Evolutionary conservation across 1,140 invertebrate species (phyloP), one percentile per base, ranked within the genome.

Genomic region (Panulirus ornatus): DNA sequence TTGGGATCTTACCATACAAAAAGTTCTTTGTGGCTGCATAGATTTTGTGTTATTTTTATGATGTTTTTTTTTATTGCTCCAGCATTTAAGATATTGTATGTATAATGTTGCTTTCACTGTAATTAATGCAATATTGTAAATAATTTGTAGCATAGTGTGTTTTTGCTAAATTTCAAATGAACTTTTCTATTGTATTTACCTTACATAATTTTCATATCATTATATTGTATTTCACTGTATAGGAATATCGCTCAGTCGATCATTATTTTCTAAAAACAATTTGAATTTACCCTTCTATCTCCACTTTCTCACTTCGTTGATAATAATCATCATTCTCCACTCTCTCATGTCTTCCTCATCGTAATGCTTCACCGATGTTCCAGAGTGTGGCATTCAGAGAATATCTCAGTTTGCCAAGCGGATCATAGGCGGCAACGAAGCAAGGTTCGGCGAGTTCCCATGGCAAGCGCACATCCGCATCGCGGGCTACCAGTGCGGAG

Each of bases 401-500:
- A 92, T 94, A 66, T 70, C 86, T 51, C 86, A 90, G 84, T 91
- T 97, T 16, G 95, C 96, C 92, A 97, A 97, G 92, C 94, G 97
- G 86, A 97, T 97, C 70, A 97, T 97, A 71, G 94, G 94, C 1
- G 94, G 94, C 19, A 86, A 94, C 81, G 94, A 94, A 90, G 94
- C 94, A 14, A 92, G 90, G 44, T 94, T 94, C 92, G 97, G 96
- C 0, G 97, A 97, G 94, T 96, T 97, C 93, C 97, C 97, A 1
- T 97, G 97, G 97, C 96, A 97, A 93, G 97, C 96, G 0, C 97
- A 97, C 92, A 96, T 97, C 86, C 95, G 97, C 93, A 97, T 97
- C 88, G 95, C 96, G 0, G 96, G 96, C 91, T 97, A 96, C 93
- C 97, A 97, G 93, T 97, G 96, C 93, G 96, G 96, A 22, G 96